Evolutionary conservation across 2,113 vertebrate species (phyloP).

Genomic region (Bothrops jararaca): DNA sequence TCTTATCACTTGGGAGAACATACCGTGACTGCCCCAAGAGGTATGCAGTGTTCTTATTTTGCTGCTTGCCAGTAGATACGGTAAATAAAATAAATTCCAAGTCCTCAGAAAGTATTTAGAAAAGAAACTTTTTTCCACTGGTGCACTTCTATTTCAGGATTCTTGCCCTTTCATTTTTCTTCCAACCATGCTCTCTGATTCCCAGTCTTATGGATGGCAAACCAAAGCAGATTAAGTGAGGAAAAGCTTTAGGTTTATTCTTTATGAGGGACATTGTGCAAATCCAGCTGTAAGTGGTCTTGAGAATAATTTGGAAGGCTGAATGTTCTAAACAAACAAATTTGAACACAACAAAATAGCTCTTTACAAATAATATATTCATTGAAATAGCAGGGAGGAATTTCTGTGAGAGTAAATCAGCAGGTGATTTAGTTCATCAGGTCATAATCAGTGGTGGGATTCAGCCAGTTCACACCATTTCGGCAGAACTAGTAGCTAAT

Average conservation of each 20-base stretch:
- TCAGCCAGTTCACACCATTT: no score
- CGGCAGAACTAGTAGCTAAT: no score
- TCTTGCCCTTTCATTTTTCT: background rate
- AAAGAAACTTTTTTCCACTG: background rate
- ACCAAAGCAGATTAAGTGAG: background rate
- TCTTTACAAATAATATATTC: background rate
- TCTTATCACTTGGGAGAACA: background rate
- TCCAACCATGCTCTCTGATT: background rate
- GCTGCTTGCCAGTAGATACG: background rate
- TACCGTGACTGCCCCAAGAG: background rate
- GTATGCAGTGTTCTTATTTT: background rate
- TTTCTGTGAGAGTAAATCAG: background rate
- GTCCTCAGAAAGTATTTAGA: background rate
- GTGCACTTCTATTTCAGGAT: background rate
- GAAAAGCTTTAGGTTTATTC: background rate
- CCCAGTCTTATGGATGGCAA: background rate
- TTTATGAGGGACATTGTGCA: background rate
- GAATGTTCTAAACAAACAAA: background rate
- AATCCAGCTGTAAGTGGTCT: background rate
- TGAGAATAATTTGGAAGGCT: background rate
- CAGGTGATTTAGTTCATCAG: background rate
- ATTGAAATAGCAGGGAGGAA: background rate
- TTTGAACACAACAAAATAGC: background rate
- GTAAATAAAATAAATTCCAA: background rate
- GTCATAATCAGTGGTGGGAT: background rate